A percentile compares a stretch with the other conserved stretches of the same genome.
phyloP scores from a whole-genome alignment of 2,797 vertebrate genomes.

The Pelodytes ibericus region DNA sequence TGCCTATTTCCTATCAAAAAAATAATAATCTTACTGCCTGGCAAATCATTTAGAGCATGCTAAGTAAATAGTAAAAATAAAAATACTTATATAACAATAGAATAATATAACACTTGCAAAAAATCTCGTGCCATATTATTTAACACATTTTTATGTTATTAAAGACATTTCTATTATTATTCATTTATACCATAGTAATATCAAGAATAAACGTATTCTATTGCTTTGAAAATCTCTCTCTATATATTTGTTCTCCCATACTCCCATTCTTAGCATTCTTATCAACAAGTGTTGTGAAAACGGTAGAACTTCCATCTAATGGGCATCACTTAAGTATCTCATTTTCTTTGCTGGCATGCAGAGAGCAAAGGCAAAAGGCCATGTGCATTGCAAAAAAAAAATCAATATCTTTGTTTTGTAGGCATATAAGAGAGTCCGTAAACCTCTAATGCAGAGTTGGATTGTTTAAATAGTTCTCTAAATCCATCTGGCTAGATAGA shows the following conservation, averaged over 20 bases:
- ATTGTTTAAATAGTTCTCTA: slow-evolving; percentile 20
- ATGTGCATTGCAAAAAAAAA: slow-evolving; percentile 38
- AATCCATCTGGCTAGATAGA: slow-evolving; percentile 11
- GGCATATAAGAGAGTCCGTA: slow-evolving; percentile 24
- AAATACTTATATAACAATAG: background rate
- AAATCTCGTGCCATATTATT: too few relatives aligned
- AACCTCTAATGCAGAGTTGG: slow-evolving; percentile 12
- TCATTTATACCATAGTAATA: too few relatives aligned
- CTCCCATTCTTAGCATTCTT: too few relatives aligned
- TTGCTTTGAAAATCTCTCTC: too few relatives aligned
- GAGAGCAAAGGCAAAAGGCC: slow-evolving; percentile 18
- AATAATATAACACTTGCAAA: too few relatives aligned
- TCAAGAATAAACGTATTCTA: too few relatives aligned
- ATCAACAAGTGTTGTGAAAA: background rate
- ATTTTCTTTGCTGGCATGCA: slow-evolving; percentile 28
- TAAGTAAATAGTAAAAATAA: background rate
- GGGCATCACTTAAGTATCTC: slow-evolving; percentile 19
- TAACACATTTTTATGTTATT: too few relatives aligned
- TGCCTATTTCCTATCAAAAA: slow-evolving; percentile 7
- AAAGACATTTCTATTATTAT: too few relatives aligned
- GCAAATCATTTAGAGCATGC: background rate
- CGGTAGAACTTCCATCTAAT: slow-evolving; percentile 15
- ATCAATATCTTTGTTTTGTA: slow-evolving; percentile 32
- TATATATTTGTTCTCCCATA: too few relatives aligned
- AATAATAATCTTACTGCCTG: slow-evolving; percentile 5